Evolutionary conservation across 1,140 invertebrate species (phyloP), one percentile per base, ranked within the genome.

Genomic region (Brachionus rubens): DNA sequence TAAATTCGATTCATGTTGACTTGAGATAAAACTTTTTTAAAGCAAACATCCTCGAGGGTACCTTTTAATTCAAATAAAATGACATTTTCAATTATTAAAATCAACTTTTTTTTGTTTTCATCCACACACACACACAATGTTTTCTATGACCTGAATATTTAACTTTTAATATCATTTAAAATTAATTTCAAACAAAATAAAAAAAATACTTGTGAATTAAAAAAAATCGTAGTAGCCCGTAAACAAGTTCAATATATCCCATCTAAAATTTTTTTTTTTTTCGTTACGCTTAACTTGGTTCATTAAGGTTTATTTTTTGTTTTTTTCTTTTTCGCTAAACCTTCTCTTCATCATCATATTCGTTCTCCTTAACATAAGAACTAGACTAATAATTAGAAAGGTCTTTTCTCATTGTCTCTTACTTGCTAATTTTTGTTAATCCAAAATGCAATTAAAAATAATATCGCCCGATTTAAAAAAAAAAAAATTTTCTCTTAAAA

Each of bases 391-490:
- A 59, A 59, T 59, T 5, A 36, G 3, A 3, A 36, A 5, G 33
- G 9, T 36, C 33, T 5, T 36, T 9, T 5, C 9, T 30, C 54
- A 33, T 21, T 59, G 54, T 40, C 12, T 59, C 30, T 36, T 59
- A 33, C 33, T n/a, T n/a, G n/a, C n/a, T n/a, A n/a, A n/a, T 54
- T 28, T 24, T 54, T 54, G 52, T 54, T 54, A 28, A 54, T 54
- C n/a, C 33, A 28, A 33, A 33, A 33, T 59, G 54, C 30, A 21
- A 59, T 59, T 59, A 59, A 59, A 59, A 59, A 59, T 59, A 59
- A 59, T 59, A 59, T 59, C 6, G 28, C 54, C 36, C 5, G 54
- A 33, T 59, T 36, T 36, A 59, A 26, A 7, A 16, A 16, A 5
- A 9, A 14, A 16, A 59, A 19, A 59, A 59, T 36, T 36, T 59